Evolutionary conservation across 2,888 invertebrate genomes (phyloP).

Genomic region (Aethes cnicana): DNA sequence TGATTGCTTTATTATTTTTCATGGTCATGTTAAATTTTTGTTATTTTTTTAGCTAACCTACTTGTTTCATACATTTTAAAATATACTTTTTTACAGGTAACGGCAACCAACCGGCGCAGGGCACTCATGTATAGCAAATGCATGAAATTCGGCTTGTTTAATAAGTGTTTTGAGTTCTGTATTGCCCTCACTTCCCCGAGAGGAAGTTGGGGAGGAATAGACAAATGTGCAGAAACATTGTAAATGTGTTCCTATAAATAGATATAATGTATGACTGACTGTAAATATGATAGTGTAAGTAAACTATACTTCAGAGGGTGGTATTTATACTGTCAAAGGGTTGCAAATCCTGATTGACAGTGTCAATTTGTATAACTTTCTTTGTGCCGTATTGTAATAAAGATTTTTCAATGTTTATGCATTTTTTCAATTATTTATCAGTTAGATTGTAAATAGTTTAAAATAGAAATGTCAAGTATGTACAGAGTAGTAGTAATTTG

Average conservation of each 20-base stretch:
- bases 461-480: constrained; percentile 8
- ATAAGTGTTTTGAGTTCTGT: no score
- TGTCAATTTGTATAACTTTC: constrained; percentile 20
- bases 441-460: constrained; percentile 18
- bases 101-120: constrained; percentile 61
- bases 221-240: constrained; percentile 34
- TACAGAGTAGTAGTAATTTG: constrained; percentile 6
- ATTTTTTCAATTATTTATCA: constrained; percentile 11
- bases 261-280: constrained; percentile 46
- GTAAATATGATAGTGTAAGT: constrained; percentile 42
- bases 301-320: constrained; percentile 35
- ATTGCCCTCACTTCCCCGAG: no score
- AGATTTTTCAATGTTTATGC: constrained; percentile 13
- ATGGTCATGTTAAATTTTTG: no score
- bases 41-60: neutral
- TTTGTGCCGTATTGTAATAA: constrained; percentile 30
- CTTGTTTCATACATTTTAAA: neutral
- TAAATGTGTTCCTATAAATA: constrained; percentile 60
- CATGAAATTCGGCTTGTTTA: constrained; percentile 42
- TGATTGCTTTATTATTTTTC: no score
- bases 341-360: constrained; percentile 3
- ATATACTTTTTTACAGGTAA: constrained; percentile 58
- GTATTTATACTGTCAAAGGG: constrained; percentile 1
- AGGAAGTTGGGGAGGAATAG: neutral
- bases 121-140: constrained; percentile 65